Percentiles rank a stretch among this genome's conserved stretches.
phyloP scores from a whole-genome alignment of 2,888 invertebrate genomes.

The Argyresthia goedartella region DNA sequence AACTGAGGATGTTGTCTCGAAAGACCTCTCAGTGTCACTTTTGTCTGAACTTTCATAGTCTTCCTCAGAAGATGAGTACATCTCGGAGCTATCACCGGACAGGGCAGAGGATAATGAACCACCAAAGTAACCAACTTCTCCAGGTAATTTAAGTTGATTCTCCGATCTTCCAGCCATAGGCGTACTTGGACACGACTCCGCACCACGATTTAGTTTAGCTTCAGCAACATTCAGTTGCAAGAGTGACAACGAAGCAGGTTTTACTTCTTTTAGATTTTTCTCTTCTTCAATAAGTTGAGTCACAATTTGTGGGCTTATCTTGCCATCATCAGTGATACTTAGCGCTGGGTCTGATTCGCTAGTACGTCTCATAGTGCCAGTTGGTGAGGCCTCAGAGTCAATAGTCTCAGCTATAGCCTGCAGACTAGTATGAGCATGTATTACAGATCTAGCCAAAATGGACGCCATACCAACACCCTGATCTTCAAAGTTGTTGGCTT shows the following conservation, averaged over 20 bases:
- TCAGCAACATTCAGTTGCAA: background rate
- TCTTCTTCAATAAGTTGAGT: background rate
- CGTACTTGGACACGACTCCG: constrained; percentile 55
- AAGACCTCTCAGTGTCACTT: constrained; percentile 47
- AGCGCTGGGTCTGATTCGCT: constrained; percentile 55
- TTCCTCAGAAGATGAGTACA: constrained; percentile 53
- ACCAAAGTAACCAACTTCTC: constrained; percentile 42
- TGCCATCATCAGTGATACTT: constrained; percentile 35
- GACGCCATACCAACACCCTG: constrained; percentile 75
- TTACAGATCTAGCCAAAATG: constrained; percentile 74
- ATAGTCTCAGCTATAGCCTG: constrained; percentile 70
- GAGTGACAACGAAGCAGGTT: too few species aligned
- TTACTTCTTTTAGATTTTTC: too few species aligned
- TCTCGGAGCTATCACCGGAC: constrained; percentile 57
- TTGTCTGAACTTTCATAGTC: constrained; percentile 63
- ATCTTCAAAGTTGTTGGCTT: constrained; percentile 39
- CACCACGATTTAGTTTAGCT: background rate
- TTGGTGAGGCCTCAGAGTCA: constrained; percentile 56
- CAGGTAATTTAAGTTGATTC: constrained; percentile 47
- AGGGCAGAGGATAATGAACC: constrained; percentile 55
- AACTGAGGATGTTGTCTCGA: constrained; percentile 71
- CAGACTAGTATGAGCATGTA: constrained; percentile 70
- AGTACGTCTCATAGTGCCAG: constrained; percentile 43
- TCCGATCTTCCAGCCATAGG: constrained; percentile 44
- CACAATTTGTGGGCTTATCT: constrained; percentile 11